These are phyloP conservation scores for Pardalotus punctatus DNA, from an alignment of 2,113 vertebrate species.

Conservation along the genomic window DNA sequence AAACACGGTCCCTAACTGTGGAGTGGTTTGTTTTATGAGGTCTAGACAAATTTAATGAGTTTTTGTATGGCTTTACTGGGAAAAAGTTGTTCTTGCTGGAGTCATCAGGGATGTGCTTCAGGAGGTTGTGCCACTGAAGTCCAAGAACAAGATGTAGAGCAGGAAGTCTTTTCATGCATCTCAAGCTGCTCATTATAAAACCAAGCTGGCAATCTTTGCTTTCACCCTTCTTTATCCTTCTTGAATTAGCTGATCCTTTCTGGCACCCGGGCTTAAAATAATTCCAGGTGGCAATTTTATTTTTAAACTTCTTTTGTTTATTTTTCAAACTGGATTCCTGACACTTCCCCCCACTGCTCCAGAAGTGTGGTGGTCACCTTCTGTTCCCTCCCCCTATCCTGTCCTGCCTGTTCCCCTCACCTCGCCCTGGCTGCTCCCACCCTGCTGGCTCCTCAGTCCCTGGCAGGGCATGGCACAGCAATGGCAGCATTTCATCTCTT, in stretches of 20 bases:
- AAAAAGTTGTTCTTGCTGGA: neutral
- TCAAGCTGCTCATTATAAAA: neutral
- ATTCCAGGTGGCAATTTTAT: neutral
- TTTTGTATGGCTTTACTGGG: neutral
- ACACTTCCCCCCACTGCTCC: neutral
- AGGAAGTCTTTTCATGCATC: neutral
- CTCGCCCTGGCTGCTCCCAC: neutral
- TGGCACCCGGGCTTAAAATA: neutral
- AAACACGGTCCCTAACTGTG: neutral
- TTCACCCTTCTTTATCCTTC: neutral
- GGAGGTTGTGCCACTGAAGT: neutral
- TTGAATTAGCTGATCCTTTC: neutral
- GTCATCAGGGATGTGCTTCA: accelerated
- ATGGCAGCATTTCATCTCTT: neutral
- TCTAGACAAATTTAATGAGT: neutral
- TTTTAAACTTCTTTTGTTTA: neutral
- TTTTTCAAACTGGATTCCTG: neutral
- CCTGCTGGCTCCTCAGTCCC: neutral
- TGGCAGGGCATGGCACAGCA: accelerated
- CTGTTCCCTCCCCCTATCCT: neutral
- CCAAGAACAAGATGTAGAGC: neutral
- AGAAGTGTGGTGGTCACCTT: neutral
- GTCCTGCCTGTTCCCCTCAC: neutral
- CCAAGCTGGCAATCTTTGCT: neutral
- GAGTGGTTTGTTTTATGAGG: neutral